Base-by-base conservation (phyloP, 2,888 invertebrate species). In the Eumacrocentrus americanus region DNA sequence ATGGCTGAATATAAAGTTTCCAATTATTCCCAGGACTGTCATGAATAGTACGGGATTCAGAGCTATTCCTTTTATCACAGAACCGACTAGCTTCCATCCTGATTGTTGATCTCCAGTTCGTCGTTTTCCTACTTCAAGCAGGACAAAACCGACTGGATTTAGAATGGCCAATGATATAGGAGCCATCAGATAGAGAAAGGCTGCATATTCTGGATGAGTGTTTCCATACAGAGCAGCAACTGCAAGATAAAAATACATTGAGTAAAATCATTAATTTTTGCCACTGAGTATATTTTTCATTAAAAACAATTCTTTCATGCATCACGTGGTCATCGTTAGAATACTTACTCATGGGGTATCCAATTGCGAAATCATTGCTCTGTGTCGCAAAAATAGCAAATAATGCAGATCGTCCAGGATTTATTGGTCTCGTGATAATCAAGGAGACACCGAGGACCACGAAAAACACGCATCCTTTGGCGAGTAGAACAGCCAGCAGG, bases 311-410 rank as follows among this genome's bases (percentile, higher is more conserved):
- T n/a, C n/a, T n/a, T n/a, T n/a, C n/a, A n/a, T n/a, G n/a, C n/a
- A n/a, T n/a, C n/a, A n/a, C n/a, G n/a, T n/a, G n/a, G n/a, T n/a
- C n/a, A n/a, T n/a, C n/a, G n/a, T 47, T 29, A 6, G 16, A 2
- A 38, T 47, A 82, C 85, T 88, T 84, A 94, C 95, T 90, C 70
- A 97, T 95, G 4, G 98, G 97, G 82, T 91, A 95, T 63, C 97
- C 97, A 70, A 98, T 88, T 16, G 98, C 97, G 83, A 98, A 97
- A 82, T 98, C 98, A 85, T 98, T 98, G 78, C 95, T 96, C 79
- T 97, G 97, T 0, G 97, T 97, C 71, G 93, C 91, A 81, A 97
- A 97, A 74, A 98, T 96, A 14, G 93, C 94, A 85, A 93, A 92
- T 60, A 98, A 85, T 11, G 95, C 97, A 44, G 95, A 93, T 73